Percentiles rank a stretch among this genome's conserved stretches.
phyloP scores from a whole-genome alignment of 2,888 invertebrate species.

The Schizotus pectinicornis region DNA sequence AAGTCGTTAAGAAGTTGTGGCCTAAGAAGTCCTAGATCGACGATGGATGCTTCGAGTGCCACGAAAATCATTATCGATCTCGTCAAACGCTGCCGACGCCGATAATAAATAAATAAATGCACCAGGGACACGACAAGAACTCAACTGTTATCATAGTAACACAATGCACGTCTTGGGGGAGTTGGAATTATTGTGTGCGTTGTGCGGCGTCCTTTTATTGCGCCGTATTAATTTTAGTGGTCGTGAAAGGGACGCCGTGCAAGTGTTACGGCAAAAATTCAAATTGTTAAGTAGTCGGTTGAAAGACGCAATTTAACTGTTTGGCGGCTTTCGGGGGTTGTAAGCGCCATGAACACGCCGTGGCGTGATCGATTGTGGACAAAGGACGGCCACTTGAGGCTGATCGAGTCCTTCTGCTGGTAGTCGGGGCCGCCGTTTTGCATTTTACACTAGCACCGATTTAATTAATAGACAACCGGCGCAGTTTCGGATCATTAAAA shows the following conservation, averaged over 20 bases:
- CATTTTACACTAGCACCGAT: no score
- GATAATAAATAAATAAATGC: conserved; percentile 7
- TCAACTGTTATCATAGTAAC: no score
- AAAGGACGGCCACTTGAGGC: conserved; percentile 15
- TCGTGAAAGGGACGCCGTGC: conserved; percentile 9
- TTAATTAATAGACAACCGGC: no score
- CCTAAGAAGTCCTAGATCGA: conserved; percentile 1
- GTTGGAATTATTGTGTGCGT: conserved; percentile 13
- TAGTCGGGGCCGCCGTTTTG: no score
- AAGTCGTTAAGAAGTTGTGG: neutral
- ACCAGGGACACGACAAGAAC: neutral
- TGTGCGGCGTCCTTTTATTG: conserved; percentile 15
- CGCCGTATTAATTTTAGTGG: conserved; percentile 16
- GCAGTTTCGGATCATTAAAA: no score
- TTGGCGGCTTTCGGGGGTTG: conserved; percentile 13
- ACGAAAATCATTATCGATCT: no score
- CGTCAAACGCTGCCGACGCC: no score
- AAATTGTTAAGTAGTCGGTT: conserved; percentile 7
- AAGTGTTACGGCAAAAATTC: conserved; percentile 14
- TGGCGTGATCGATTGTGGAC: conserved; percentile 17
- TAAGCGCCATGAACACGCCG: conserved; percentile 7
- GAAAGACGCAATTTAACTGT: conserved; percentile 6
- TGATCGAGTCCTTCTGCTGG: neutral
- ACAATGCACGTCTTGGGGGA: conserved; percentile 9
- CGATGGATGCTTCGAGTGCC: neutral